Evolutionary conservation across 2,113 vertebrate genomes (phyloP), one percentile per base, ranked within the genome.

Genomic region (Mus pahari): DNA sequence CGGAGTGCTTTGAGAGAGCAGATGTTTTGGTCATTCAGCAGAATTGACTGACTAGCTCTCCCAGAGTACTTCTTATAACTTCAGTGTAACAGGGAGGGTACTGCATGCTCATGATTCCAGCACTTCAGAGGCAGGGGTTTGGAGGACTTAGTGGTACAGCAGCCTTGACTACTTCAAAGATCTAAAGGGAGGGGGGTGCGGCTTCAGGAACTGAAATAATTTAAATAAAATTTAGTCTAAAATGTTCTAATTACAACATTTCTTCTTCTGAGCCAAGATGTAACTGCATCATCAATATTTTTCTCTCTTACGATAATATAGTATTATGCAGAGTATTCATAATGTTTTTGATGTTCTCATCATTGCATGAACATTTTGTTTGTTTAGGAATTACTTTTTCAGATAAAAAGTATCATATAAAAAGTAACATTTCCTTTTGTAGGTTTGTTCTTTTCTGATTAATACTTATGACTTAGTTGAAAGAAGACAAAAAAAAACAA

Each of bases 261-360:
- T 81, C n/a, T 39, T 64, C 53, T 94, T 95, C 66, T 50, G 39
- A 89, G n/a, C 53, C 24, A 92, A 93, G 45, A 94, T 7, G 94
- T 19, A 89, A 86, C 68, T 4, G 78, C 36, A n/a, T 13, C 36
- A 89, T 31, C 5, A 77, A 92, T 31, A 89, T 20, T 79, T n/a
- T 68, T 87, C 3, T 8, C 39, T 1, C 12, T 28, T 2, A 42
- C 88, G 62, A 78, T 45, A 90, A 5, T 7, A 88, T 2, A 79
- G 42, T 74, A 89, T 58, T 82, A 81, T 33, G 87, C 39, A 87
- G 62, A 75, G 66, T 1, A 86, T 26, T 78, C 28, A 39, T 3
- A 91, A 53, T 64, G 50, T 26, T 90, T n/a, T 19, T 6, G 33
- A 88, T 87, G 9, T 71, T 75, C 48, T 90, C 31, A 94, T 39